Evolutionary conservation across 2,113 vertebrate genomes (phyloP).

Genomic region (Mus pahari): DNA sequence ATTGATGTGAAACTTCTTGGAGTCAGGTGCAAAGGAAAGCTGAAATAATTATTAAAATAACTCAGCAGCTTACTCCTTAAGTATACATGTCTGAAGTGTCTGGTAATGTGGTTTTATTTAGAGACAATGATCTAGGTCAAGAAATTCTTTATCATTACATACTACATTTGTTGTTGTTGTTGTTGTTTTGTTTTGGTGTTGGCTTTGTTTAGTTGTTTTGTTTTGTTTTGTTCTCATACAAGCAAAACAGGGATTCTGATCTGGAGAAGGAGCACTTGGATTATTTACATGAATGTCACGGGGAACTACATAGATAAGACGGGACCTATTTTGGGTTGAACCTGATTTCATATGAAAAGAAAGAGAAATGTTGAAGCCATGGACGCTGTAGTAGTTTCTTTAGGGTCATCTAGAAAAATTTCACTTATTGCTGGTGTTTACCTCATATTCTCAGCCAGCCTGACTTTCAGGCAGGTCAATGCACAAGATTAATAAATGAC

Average conservation of each 20-base stretch:
- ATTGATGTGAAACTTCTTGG: background rate
- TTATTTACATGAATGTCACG: background rate
- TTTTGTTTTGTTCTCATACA: too few species aligned
- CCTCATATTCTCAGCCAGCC: background rate
- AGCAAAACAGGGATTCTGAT: background rate
- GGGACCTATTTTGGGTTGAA: background rate
- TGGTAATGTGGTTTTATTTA: background rate
- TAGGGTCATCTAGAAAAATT: background rate
- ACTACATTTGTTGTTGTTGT: background rate
- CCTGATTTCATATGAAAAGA: background rate
- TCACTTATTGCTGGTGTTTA: background rate
- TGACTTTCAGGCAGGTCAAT: background rate
- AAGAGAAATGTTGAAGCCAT: background rate
- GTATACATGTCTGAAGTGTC: background rate
- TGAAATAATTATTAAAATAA: constrained; percentile 20
- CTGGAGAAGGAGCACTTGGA: background rate
- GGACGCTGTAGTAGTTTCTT: background rate
- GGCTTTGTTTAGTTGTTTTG: too few species aligned
- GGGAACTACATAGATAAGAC: background rate
- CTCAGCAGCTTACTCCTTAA: background rate
- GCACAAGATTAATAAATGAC: background rate
- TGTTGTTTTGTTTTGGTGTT: background rate
- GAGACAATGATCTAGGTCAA: background rate
- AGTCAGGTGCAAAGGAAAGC: background rate
- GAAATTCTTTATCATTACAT: background rate